Evolutionary conservation across 2,113 vertebrate species (phyloP).

Genomic region (Hepsetus odoe): DNA sequence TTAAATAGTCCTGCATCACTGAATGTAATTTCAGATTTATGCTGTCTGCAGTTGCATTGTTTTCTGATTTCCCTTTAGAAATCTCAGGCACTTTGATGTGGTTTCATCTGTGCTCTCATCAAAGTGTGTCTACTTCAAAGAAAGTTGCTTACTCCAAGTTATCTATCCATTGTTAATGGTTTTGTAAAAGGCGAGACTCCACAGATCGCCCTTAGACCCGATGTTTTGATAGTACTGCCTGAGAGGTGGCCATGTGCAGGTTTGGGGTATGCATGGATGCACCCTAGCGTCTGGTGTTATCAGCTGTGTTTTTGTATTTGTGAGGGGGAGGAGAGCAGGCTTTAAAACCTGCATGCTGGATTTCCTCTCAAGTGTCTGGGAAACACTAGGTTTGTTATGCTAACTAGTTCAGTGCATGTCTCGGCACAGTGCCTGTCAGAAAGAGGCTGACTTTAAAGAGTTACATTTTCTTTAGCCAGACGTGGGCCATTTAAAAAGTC

Average conservation of each 20-base stretch:
- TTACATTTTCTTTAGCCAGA: neutral
- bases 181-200: neutral
- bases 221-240: slow-evolving; percentile 32
- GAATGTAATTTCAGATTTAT: neutral
- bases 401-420: slow-evolving; percentile 20
- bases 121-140: neutral
- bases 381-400: slow-evolving; percentile 36
- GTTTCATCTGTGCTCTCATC: slow-evolving; percentile 8
- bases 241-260: slow-evolving; percentile 32
- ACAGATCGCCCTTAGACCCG: slow-evolving; percentile 8
- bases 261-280: slow-evolving; percentile 45
- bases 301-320: slow-evolving; percentile 20
- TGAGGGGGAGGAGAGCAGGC: slow-evolving; percentile 33
- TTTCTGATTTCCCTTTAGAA: neutral
- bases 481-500: neutral
- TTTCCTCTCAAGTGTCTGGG: slow-evolving; percentile 33
- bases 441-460: neutral
- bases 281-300: slow-evolving; percentile 48
- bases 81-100: neutral
- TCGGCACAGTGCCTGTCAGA: neutral
- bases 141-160: neutral
- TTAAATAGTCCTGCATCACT: neutral
- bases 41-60: neutral
- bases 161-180: neutral
- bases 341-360: slow-evolving; percentile 15